Evolutionary conservation across 2,888 invertebrate species (phyloP).

Genomic region (Steinernema carpocapsae): DNA sequence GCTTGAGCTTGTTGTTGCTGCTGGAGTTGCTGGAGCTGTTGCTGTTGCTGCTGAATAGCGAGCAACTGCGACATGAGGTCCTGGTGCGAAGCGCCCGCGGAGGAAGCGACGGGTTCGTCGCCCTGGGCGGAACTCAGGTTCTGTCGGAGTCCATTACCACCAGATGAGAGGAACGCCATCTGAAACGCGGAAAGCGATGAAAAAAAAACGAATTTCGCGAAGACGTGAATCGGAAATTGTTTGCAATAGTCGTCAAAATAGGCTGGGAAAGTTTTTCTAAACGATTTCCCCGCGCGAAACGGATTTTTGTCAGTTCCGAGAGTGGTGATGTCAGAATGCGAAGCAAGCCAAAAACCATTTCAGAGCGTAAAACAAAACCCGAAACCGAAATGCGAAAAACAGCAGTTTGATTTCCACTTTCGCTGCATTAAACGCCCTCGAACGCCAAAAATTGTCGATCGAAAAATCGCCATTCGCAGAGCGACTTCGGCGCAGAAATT

Average conservation of each 20-base stretch:
- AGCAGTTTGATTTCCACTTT: too few relatives aligned
- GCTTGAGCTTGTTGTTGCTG: neutral
- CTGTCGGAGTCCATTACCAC: conserved; percentile 18
- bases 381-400: too few relatives aligned
- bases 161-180: conserved; percentile 27
- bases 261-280: too few relatives aligned
- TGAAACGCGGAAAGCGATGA: neutral
- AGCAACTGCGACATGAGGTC: conserved; percentile 7
- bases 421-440: too few relatives aligned
- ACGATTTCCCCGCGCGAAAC: too few relatives aligned
- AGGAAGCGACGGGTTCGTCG: neutral
- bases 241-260: neutral
- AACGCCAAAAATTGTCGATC: too few relatives aligned
- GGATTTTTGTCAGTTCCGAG: too few relatives aligned
- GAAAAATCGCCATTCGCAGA: too few relatives aligned
- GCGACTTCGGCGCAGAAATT: too few relatives aligned
- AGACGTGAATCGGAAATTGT: neutral
- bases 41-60: conserved; percentile 22
- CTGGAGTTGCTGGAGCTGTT: neutral
- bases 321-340: neutral
- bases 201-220: neutral
- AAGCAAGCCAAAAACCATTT: too few relatives aligned
- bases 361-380: too few relatives aligned
- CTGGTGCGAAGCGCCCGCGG: neutral
- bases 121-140: conserved; percentile 10